Evolutionary conservation across 2,888 invertebrate genomes (phyloP), one percentile per base, ranked within the genome.

Genomic region (Diarsia dahlii): DNA sequence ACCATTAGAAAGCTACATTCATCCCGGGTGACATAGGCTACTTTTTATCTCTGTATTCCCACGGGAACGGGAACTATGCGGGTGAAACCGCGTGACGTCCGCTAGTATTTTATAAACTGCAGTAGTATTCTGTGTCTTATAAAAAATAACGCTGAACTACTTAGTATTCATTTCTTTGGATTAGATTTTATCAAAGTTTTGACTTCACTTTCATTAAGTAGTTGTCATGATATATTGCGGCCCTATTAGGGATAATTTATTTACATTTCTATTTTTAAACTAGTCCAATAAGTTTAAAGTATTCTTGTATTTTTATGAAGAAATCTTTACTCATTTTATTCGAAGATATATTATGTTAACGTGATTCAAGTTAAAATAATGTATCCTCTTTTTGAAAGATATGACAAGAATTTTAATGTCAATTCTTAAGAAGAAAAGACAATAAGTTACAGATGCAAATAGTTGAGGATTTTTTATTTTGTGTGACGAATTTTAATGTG

Each of bases 391-490:
- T 46, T 65, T 0, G 9, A 50, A 60, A 81, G 46, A 60, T 48
- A 9, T 76, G 46, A 60, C 76, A 54, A 60, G 52, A 66, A 66
- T 82, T 62, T 54, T 76, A 81, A 82, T 65, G 39, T 45, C 3
- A 45, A 39, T 46, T 65, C 60, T 54, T 60, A 64, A 60, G 50
- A 75, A 60, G 34, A 20, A 77, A 58, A n/a, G 6, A 52, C 64
- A 64, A 63, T 56, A 71, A 60, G 23, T 58, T 50, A 67, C 28
- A 28, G 58, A 18, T 34, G 46, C 20, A n/a, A 56, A 34, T 54
- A 74, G 28, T 62, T 48, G 52, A 62, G n/a, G 50, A 18, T 13
- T 72, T 69, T 68, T 62, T 46, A 60, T 23, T 23, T 58, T 80
- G 13, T 60, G n/a, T 60, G 34, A 52, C 4, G 18, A 70, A 58